These are phyloP conservation scores for Rotaria sp. DNA, from an alignment of 2,888 invertebrate genomes.

Conservation along the genomic window DNA sequence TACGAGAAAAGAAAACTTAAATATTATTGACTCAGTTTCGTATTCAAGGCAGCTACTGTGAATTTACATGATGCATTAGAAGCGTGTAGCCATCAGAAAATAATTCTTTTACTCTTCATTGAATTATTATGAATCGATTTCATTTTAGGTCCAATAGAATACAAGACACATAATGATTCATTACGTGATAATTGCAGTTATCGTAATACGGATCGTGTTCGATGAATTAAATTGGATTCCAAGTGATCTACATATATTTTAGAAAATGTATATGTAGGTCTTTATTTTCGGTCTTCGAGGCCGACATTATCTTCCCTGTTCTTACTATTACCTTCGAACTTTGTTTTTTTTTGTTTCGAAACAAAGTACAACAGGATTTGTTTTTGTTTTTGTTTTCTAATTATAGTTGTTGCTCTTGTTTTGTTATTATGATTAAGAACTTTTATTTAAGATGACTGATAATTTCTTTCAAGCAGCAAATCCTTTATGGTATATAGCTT, in stretches of 20 bases:
- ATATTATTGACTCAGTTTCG: too few species aligned
- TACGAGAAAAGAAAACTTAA: too few species aligned
- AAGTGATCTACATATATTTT: neutral
- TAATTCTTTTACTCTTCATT: too few species aligned
- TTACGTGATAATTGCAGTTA: constrained; percentile 39
- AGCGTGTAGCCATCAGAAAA: too few species aligned
- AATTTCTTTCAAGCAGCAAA: neutral
- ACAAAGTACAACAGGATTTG: neutral
- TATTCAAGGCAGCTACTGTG: too few species aligned
- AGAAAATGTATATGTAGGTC: neutral
- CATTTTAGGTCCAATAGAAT: constrained; percentile 31
- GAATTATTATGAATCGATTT: neutral
- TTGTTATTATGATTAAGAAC: neutral
- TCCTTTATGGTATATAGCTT: neutral
- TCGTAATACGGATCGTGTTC: constrained; percentile 34
- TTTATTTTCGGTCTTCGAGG: neutral
- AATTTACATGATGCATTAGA: too few species aligned
- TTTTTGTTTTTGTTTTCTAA: neutral
- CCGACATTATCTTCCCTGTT: neutral
- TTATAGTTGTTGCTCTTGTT: neutral
- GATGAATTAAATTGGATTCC: neutral
- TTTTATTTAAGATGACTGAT: constrained; percentile 13
- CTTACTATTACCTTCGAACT: neutral
- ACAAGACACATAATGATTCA: constrained; percentile 40
- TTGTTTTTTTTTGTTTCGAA: neutral